phyloP scores from a whole-genome alignment of 2,113 vertebrate species.

The Rhea americana region DNA sequence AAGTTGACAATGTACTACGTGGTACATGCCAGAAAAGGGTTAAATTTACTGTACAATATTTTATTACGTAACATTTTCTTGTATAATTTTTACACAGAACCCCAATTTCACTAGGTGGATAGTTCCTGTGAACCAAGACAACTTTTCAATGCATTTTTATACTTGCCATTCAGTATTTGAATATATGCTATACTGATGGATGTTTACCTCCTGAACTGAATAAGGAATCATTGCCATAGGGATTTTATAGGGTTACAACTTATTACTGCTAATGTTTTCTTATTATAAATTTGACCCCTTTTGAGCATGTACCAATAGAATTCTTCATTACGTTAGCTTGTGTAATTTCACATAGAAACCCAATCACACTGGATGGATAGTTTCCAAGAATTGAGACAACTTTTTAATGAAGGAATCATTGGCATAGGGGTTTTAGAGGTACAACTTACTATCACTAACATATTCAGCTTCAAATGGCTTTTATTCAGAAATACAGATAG shows the following conservation, averaged over 20 bases:
- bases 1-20: background rate
- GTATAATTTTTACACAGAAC: fast-evolving
- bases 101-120: background rate
- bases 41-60: background rate
- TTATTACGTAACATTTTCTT: background rate
- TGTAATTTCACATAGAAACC: background rate
- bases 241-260: background rate
- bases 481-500: background rate
- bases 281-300: background rate
- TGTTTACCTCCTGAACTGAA: background rate
- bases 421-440: background rate
- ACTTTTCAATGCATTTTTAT: background rate
- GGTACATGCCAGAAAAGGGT: too few species aligned
- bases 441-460: background rate
- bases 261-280: background rate
- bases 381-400: background rate
- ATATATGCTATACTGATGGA: background rate
- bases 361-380: background rate
- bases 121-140: background rate
- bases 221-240: background rate
- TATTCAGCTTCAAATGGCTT: background rate
- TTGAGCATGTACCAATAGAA: background rate
- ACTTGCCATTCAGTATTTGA: background rate
- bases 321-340: background rate
- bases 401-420: background rate